Evolutionary conservation across 2,113 vertebrate genomes (phyloP), one percentile per base, ranked within the genome.

Genomic region (Ammodytes marinus): DNA sequence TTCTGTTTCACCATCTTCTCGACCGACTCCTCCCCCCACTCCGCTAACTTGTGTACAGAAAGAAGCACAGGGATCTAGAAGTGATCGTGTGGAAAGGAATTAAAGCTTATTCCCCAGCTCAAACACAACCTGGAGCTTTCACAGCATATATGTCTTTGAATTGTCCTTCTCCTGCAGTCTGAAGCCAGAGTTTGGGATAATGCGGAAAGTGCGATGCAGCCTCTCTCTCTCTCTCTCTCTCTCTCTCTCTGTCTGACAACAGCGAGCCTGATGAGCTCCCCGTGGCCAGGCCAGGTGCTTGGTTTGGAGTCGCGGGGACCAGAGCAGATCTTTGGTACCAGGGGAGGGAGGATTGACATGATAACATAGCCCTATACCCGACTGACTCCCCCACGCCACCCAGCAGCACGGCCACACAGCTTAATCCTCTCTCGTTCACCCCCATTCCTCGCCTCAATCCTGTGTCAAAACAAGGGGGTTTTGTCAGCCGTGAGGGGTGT

Each of bases 1-100:
- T 27, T 97, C 92, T 93, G 91, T 95, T 96, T 94, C 82, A 77
- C 88, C 87, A 84, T 91, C 89, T 89, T 27, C 95, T 11, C 37
- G 93, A 92, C 95, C 95, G 66, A n/a, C 88, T 95, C 94, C 81
- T 95, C 93, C 87, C 92, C 88, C 92, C 80, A 1, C 79, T 1
- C 46, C 4, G 42, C 63, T 19, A 86, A 89, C 85, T 63, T 78
- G 65, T 74, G 17, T 63, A 75, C 82, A 66, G 67, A 63, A 79
- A 79, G 40, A 87, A 81, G 67, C 65, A 71, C 0, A 14, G 14
- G 79, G 19, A 37, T 69, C 39, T 45, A 15, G 66, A 77, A 57
- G 72, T 47, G 65, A 83, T 69, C 6, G 67, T 6, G 0, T 57
- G n/a, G 15, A 69, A 9, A 13, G 27, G 27, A 27, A 27, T 27